Base-by-base conservation (phyloP, 2,113 vertebrate species). In the Trichomycterus rosablanca region DNA sequence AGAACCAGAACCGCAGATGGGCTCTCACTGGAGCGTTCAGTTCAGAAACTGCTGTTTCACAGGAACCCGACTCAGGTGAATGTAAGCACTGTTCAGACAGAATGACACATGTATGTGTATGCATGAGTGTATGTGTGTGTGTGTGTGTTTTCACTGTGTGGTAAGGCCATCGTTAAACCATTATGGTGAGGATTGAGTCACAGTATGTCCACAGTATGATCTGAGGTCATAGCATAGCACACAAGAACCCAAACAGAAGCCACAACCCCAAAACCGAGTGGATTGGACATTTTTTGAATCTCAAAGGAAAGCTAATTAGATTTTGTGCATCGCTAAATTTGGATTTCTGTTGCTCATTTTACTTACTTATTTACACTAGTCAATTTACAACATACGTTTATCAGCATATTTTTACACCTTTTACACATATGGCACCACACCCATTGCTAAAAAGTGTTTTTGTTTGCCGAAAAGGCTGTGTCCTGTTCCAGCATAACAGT, bases 191-290 rank as follows among this genome's bases (percentile, higher is more conserved):
- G 23, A 63, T 12, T 15, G n/a, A 63, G 60, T 52, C 49, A n/a
- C n/a, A 3, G 39, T 34, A 43, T 24, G 28, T 10, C 15, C 9
- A 45, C n/a, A n/a, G n/a, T n/a, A n/a, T n/a, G n/a, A n/a, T n/a
- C n/a, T 63, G 61, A 63, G 45, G 61, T 63, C 61, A 63, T 54
- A 45, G 28, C 50, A 63, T 34, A 63, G 44, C 26, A 63, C 26
- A 15, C 8, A n/a, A 14, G 8, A 50, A 51, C 20, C 20, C 1
- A 2, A 62, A 49, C 26, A 53, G 49, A 44, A 44, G 49, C 49
- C 23, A 1, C 44, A 22, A 30, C 23, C 11, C 2, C 11, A 28
- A 8, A 42, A 11, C 19, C 3, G 15, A 10, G 14, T 18, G 34
- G 28, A 3, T 30, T 63, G 19, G 26, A 43, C 19, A 16, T 1